Conservation (phyloP, 1,140 invertebrate genomes). For the Phymastichus coffea region DNA sequence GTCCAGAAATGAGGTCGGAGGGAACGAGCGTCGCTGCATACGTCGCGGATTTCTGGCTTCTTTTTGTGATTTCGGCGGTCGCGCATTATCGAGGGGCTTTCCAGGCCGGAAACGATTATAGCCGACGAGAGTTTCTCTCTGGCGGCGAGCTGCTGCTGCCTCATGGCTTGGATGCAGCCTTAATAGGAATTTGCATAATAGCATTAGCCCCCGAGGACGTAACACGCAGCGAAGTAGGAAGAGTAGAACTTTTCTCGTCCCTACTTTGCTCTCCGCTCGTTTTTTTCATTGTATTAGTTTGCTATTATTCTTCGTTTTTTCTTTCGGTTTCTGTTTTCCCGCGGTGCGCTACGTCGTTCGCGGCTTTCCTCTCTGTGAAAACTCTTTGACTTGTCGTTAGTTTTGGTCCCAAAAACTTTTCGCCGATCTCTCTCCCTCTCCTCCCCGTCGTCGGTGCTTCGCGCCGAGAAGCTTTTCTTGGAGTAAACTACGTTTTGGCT, state of each 20-base stretch:
- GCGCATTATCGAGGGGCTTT: too few species aligned
- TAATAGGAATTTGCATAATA: slow-evolving; percentile 39
- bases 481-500: too few species aligned
- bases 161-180: slow-evolving; percentile 23
- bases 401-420: too few species aligned
- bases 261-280: background rate
- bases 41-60: too few species aligned
- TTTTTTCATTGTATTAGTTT: slow-evolving; percentile 18
- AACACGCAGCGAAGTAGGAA: background rate
- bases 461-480: too few species aligned
- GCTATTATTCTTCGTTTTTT: slow-evolving; percentile 7
- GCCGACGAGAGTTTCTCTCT: slow-evolving; percentile 18
- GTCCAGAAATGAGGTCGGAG: too few species aligned
- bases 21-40: too few species aligned
- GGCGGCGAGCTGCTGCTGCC: background rate
- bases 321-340: slow-evolving; percentile 1
- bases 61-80: too few species aligned
- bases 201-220: slow-evolving; percentile 1
- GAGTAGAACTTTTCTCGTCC: background rate
- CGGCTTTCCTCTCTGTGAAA: too few species aligned
- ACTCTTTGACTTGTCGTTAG: too few species aligned
- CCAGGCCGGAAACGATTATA: slow-evolving; percentile 15
- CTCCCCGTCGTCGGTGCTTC: too few species aligned
- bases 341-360: background rate
- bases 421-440: too few species aligned